These are phyloP conservation scores for Simalia tracyae DNA, from an alignment of 2,797 vertebrate genomes.

Conservation along the genomic window DNA sequence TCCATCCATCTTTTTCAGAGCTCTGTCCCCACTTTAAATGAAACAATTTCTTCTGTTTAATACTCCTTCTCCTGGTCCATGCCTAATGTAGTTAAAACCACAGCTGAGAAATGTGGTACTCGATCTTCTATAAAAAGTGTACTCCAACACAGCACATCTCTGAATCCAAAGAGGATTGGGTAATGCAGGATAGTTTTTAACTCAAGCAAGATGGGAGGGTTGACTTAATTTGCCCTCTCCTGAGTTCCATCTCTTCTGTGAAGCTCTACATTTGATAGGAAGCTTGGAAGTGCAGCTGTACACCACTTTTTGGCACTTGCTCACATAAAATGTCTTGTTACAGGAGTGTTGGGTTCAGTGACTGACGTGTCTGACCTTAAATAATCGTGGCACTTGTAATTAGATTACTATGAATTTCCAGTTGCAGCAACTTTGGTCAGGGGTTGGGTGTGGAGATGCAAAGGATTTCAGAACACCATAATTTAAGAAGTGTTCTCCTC, in stretches of 20 bases:
- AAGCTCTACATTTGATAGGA: background rate
- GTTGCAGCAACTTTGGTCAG: background rate
- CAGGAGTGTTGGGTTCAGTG: background rate
- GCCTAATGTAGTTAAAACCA: background rate
- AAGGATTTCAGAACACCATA: background rate
- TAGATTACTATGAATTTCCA: background rate
- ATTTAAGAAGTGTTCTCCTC: background rate
- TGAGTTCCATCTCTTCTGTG: background rate
- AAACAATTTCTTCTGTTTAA: background rate
- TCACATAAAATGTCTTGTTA: background rate
- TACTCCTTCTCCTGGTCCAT: background rate
- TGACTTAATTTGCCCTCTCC: background rate
- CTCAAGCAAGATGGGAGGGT: background rate
- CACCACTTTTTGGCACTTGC: background rate
- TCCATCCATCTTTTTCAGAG: background rate
- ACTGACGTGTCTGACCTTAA: background rate
- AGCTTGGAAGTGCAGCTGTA: background rate
- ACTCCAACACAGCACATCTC: background rate
- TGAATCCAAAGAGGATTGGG: background rate
- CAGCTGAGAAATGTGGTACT: background rate
- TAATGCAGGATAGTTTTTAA: background rate
- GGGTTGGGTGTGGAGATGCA: background rate
- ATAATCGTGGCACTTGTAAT: background rate
- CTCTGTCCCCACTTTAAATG: background rate
- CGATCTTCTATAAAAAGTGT: background rate